Base-by-base conservation (phyloP, 2,113 vertebrate genomes). In the Taxidea taxus region DNA sequence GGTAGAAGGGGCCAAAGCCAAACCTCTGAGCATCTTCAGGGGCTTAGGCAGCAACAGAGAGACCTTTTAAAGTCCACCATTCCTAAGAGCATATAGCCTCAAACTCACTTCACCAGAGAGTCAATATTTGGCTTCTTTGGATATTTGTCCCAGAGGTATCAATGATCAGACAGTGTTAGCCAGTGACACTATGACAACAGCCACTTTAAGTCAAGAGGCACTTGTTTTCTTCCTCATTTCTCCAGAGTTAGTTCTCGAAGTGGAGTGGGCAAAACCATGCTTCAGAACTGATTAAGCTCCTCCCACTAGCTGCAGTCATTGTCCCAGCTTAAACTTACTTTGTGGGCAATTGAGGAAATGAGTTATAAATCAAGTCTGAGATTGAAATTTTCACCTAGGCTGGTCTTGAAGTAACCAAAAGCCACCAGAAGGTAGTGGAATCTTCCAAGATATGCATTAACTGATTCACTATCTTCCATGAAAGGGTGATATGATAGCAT, bases 381-480 rank as follows among this genome's bases (percentile, higher is more conserved):
- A 84, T 13, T 58, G 29, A 94, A 97, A 83, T 29, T 92, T 77
- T 91, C 93, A 77, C 39, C 31, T 91, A 10, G 18, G 3, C 39
- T 93, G 6, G 4, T 87, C 34, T 83, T 81, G 2, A 88, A 80
- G 27, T 75, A 84, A 95, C 47, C 74, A 39, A 96, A 91, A 95
- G n/a, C 39, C 64, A 88, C 29, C 87, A 91, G 82, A 81, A 96
- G 12, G 49, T 58, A 95, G 90, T 39, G 12, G 37, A 49, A 37
- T 91, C 64, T 93, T 91, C n/a, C 21, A 94, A 89, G 27, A 92
- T 74, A 80, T 23, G n/a, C 27, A 66, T 77, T 86, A 93, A 74
- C 21, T 78, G 58, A 95, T n/a, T 42, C 77, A 83, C 29, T 72
- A 44, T 81, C 74, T 49, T 20, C 64, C 77, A 95, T 8, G 42